Evolutionary conservation across 2,888 invertebrate species (phyloP), one percentile per base, ranked within the genome.

Genomic region (Megastigmus dorsalis): DNA sequence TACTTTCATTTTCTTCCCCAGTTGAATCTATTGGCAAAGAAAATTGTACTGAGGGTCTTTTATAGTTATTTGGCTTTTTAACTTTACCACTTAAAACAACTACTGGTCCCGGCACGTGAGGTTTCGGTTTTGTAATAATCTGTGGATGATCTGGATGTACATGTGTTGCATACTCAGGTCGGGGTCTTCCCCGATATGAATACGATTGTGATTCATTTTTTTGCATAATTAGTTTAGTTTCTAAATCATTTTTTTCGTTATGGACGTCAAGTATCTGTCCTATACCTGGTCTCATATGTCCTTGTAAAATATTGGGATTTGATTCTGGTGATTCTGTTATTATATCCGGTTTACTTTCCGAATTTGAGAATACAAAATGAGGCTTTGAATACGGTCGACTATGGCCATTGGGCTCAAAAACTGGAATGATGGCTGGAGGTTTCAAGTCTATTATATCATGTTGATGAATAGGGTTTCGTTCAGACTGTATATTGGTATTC

Each of bases 91-190:
- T 82, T 0, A 84, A 82, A 52, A 87, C 80, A 0, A 81, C 82
- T 18, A 87, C 79, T 3, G 87, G 85, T 9, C 77, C 79, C 0
- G 87, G 87, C 9, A 85, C 78, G 52, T 80, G 80, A 1, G 82
- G 82, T 63, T 83, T 84, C 0, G 85, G 84, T 55, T 87, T 87
- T 0, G 85, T 85, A 0, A 87, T 33, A 23, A 87, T 84, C 26
- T 86, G 83, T 7, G 87, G 85, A 76, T 86, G 84, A 15, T 84
- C 84, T 0, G 85, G 84, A 69, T 87, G 87, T n/a, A 84, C 62
- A 48, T 83, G 68, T 6, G 78, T 74, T 5, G 71, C 50, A 30
- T 79, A 78, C 20, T 74, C 65, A 10, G 69, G 36, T 20, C 69
- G 65, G n/a, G 70, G 71, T 50, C 69, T 63, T 23, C 50, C 66